phyloP scores from a whole-genome alignment of 2,888 invertebrate species.

The Adela reaumurella region DNA sequence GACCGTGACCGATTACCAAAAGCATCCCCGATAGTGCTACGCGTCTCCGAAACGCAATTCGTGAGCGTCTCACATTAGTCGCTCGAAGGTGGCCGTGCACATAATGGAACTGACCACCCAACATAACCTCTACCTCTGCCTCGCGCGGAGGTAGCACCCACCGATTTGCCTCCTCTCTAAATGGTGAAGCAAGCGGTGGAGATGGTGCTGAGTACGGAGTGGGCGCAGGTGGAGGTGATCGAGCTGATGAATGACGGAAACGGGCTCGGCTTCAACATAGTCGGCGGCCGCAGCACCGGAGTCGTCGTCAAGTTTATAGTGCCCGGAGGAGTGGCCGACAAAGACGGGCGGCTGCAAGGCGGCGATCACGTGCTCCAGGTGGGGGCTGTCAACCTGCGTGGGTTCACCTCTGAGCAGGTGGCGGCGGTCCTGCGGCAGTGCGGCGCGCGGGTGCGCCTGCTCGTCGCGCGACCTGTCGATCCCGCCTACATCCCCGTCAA shows the following conservation, averaged over 20 bases:
- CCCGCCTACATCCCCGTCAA: slow-evolving; percentile 78
- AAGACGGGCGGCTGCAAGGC: slow-evolving; percentile 90
- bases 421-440: slow-evolving; percentile 66
- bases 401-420: slow-evolving; percentile 95
- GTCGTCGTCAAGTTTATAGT: slow-evolving; percentile 97
- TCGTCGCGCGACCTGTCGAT: slow-evolving; percentile 91
- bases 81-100: too few species aligned
- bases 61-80: too few species aligned
- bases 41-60: too few species aligned
- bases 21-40: too few species aligned
- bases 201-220: slow-evolving; percentile 94
- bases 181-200: slow-evolving; percentile 34
- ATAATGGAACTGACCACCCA: neutral
- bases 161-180: slow-evolving; percentile 14
- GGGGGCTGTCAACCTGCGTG: slow-evolving; percentile 89
- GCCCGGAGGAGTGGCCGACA: slow-evolving; percentile 95
- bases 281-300: slow-evolving; percentile 96
- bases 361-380: slow-evolving; percentile 98
- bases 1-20: too few species aligned
- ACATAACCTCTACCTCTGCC: slow-evolving; percentile 43
- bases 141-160: slow-evolving; percentile 29
- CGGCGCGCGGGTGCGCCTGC: slow-evolving; percentile 79
- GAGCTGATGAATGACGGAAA: slow-evolving; percentile 97
- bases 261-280: slow-evolving; percentile 96
- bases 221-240: slow-evolving; percentile 99